Evolutionary conservation across 2,888 invertebrate genomes (phyloP), one percentile per base, ranked within the genome.

Genomic region (Polyploca ridens): DNA sequence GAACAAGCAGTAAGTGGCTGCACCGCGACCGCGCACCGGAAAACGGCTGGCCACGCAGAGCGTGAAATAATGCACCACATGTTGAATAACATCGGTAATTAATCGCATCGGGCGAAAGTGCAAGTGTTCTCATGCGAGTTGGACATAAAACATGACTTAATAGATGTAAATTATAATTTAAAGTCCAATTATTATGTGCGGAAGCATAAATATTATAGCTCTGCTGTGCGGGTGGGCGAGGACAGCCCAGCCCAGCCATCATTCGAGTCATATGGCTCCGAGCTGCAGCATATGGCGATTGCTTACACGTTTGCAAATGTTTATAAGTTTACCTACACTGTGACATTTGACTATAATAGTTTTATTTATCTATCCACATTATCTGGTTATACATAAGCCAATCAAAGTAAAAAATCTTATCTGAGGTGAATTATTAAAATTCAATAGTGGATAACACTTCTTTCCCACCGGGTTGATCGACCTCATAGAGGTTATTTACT

Each of bases 11-110:
- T 46, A 49, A 49, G 49, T 19, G 54, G 67, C 71, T 68, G 72
- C 69, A 66, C 65, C 68, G 58, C 77, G 80, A 66, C 65, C 68
- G 58, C 77, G 80, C 86, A 82, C 87, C 88, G 89, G 90, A 89
- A 90, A 84, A 87, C 79, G 75, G 79, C 65, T 79, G 76, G 79
- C 76, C 82, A 82, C 78, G 76, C 84, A 77, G 78, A 87, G 82
- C 89, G 85, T 90, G 85, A 88, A 91, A 86, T 89, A 90, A 90
- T 89, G 86, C 89, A 85, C 88, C 90, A 89, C 85, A 89, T 91
- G 92, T 91, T 91, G 84, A 86, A 89, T 88, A 90, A 89, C 85
- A 87, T 84, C 76, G 76, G 85, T 88, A 88, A 91, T 93, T 90
- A 90, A 89, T 88, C 79, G 84, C 86, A 85, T 80, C 83, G 76